Conservation (phyloP, 92 coral and sea anemone species). For the Anthopleura xanthogrammica region DNA sequence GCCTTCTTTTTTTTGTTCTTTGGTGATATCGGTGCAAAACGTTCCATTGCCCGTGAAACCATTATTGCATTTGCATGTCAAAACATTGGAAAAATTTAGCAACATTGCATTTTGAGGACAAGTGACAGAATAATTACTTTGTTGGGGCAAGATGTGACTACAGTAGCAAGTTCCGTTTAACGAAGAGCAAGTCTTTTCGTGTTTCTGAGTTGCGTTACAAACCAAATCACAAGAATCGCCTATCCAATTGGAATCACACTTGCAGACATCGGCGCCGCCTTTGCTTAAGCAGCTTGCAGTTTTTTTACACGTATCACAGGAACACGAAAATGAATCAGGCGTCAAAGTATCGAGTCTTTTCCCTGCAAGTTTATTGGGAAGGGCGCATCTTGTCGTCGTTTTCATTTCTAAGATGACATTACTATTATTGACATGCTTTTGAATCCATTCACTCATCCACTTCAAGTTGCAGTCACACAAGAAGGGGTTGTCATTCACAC, state of each 20-base stretch:
- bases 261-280: constrained; percentile 3
- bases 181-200: constrained; percentile 12
- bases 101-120: constrained; percentile 7
- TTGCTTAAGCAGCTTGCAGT: not conserved
- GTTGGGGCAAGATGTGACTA: not conserved
- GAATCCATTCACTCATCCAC: constrained; percentile 58
- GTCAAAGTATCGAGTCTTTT: constrained; percentile 5
- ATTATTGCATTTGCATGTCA: constrained; percentile 3
- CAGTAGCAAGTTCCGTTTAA: constrained; percentile 7
- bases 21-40: constrained; percentile 24
- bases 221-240: constrained; percentile 21
- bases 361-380: constrained; percentile 27
- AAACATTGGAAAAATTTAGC: not conserved
- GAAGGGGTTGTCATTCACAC: constrained; percentile 39
- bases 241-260: constrained; percentile 19
- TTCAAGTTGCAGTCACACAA: constrained; percentile 48
- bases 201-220: constrained; percentile 8
- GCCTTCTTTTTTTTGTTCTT: not conserved
- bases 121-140: not conserved
- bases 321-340: not conserved
- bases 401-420: not conserved
- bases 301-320: constrained; percentile 30
- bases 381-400: constrained; percentile 11
- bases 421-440: not conserved
- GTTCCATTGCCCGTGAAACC: constrained; percentile 25